A percentile compares a stretch with the other conserved stretches of the same genome.
These are phyloP conservation scores for Campoletis sonorensis DNA, from an alignment of 1,140 invertebrate genomes.

Conservation along the genomic window DNA sequence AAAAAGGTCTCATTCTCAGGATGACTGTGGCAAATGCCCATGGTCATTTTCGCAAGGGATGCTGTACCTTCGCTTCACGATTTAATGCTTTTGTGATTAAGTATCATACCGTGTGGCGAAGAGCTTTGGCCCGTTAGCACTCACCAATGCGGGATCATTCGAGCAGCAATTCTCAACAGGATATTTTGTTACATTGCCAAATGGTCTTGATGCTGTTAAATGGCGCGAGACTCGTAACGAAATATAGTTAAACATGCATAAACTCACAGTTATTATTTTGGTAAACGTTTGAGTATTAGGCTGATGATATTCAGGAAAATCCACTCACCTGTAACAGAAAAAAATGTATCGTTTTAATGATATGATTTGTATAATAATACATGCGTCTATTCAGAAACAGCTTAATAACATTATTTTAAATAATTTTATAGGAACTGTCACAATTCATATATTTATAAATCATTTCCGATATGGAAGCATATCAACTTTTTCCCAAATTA, in stretches of 20 bases:
- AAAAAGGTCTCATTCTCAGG: conserved; percentile 47
- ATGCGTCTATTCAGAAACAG: too few relatives aligned
- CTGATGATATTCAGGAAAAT: conserved; percentile 19
- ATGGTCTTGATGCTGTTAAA: background rate
- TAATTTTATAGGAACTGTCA: too few relatives aligned
- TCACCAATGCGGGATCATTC: conserved; percentile 13
- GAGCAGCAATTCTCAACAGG: background rate
- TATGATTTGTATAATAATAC: background rate
- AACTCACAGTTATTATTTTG: background rate
- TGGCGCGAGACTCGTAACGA: background rate
- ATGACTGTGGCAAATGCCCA: conserved; percentile 6
- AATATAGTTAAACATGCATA: background rate
- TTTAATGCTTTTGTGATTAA: conserved; percentile 51
- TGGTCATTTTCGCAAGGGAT: conserved; percentile 4
- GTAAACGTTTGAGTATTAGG: conserved; percentile 17
- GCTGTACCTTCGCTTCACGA: conserved; percentile 10
- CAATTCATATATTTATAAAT: too few relatives aligned
- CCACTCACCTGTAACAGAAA: conserved; percentile 53
- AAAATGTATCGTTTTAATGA: conserved; percentile 27
- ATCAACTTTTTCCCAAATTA: background rate
- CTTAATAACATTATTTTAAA: too few relatives aligned
- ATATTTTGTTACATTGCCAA: conserved; percentile 18
- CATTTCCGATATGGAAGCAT: too few relatives aligned
- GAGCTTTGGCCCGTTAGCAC: conserved; percentile 3
- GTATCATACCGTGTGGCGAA: background rate